phyloP scores from a whole-genome alignment of 2,888 invertebrate species.

The Troglohyphantes excavatus region DNA sequence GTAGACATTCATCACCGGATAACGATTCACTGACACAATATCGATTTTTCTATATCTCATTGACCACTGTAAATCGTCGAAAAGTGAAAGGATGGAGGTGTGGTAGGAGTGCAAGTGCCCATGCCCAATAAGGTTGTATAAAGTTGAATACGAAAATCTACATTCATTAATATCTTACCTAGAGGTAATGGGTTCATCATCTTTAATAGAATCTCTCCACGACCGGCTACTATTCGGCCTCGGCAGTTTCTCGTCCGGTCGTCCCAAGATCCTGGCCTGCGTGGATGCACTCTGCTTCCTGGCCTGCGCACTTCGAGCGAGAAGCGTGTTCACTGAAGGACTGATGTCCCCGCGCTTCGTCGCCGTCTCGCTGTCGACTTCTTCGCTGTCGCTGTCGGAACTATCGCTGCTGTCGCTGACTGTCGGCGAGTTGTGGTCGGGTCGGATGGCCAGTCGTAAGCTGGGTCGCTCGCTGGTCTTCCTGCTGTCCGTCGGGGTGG shows the following conservation, averaged over 20 bases:
- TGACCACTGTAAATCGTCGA: too few species aligned
- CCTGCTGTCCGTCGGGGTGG: slow-evolving; percentile 41
- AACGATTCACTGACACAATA: too few species aligned
- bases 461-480: slow-evolving; percentile 46
- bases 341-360: slow-evolving; percentile 74
- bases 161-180: too few species aligned
- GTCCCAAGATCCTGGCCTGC: slow-evolving; percentile 50
- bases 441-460: slow-evolving; percentile 51
- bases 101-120: too few species aligned
- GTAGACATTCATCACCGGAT: too few species aligned
- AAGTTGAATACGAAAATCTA: too few species aligned
- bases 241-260: slow-evolving; percentile 33
- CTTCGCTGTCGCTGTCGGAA: slow-evolving; percentile 39
- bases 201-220: slow-evolving; percentile 72
- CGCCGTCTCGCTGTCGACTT: slow-evolving; percentile 54
- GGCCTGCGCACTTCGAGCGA: slow-evolving; percentile 76
- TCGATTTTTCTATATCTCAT: too few species aligned
- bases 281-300: slow-evolving; percentile 69
- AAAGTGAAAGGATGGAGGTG: too few species aligned
- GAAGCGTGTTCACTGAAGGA: slow-evolving; percentile 69
- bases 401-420: slow-evolving; percentile 14
- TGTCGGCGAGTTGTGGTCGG: slow-evolving; percentile 31
- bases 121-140: too few species aligned
- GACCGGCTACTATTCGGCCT: slow-evolving; percentile 27
- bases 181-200: slow-evolving; percentile 64